Conservation (phyloP, 2,888 invertebrate genomes). For the Nomada ferruginata region DNA sequence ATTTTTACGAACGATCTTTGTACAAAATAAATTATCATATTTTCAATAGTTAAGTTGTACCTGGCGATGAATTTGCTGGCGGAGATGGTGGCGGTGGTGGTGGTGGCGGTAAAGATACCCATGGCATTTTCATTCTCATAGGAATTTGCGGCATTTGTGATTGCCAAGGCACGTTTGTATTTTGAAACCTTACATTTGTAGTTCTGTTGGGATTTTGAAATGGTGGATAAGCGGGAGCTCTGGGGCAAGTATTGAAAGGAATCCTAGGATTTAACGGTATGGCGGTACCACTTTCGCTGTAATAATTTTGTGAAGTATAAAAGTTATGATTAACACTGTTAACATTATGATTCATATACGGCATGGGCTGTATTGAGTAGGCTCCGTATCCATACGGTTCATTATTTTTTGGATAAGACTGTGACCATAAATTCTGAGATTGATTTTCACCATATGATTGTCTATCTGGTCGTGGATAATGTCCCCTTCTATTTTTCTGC, state of each 20-base stretch:
- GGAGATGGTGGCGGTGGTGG: constrained; percentile 60
- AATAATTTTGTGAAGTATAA: constrained; percentile 37
- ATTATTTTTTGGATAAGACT: constrained; percentile 41
- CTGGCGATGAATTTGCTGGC: constrained; percentile 52
- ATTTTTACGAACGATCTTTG: constrained; percentile 11
- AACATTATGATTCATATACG: constrained; percentile 35
- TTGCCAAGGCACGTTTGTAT: constrained; percentile 48
- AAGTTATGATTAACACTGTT: constrained; percentile 32
- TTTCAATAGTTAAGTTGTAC: constrained; percentile 30
- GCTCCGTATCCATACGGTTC: constrained; percentile 36
- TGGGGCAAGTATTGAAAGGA: constrained; percentile 25
- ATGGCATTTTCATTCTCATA: constrained; percentile 43
- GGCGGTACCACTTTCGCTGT: constrained; percentile 7
- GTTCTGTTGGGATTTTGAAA: constrained; percentile 18
- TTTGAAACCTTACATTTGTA: constrained; percentile 35
- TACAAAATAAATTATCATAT: constrained; percentile 1
- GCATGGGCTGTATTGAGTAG: constrained; percentile 24
- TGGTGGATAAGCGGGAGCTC: constrained; percentile 8
- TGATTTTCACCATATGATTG: constrained; percentile 39
- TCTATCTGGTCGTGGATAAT: constrained; percentile 45
- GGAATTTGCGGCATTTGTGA: constrained; percentile 26
- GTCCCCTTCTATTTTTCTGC: constrained; percentile 21
- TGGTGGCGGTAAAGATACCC: constrained; percentile 69
- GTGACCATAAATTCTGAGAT: constrained; percentile 62
- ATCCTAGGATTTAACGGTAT: constrained; percentile 32